phyloP scores from a whole-genome alignment of 2,797 vertebrate genomes.

The Apodemus agrarius region DNA sequence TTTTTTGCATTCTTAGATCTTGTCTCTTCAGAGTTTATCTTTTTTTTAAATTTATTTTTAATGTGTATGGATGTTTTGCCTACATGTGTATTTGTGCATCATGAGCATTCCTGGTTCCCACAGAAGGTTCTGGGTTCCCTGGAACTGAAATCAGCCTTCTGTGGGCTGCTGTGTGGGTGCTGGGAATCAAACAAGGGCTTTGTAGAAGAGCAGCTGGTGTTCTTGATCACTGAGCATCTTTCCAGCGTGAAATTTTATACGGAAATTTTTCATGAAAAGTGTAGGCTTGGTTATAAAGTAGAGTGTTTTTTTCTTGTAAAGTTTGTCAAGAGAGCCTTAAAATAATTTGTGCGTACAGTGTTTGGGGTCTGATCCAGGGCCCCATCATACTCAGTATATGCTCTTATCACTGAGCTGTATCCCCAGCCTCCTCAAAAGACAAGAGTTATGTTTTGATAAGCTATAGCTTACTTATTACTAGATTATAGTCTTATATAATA shows the following conservation, averaged over 20 bases:
- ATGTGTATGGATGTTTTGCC: neutral
- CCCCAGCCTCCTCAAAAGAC: neutral
- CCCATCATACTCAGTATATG: neutral
- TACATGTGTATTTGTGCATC: neutral
- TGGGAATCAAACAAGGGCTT: neutral
- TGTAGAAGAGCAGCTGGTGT: neutral
- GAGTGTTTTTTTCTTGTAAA: constrained; percentile 44
- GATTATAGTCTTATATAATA: constrained; percentile 38
- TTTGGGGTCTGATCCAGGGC: neutral
- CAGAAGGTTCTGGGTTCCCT: neutral
- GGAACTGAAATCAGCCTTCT: neutral
- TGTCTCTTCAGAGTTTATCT: constrained; percentile 50
- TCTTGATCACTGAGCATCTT: neutral
- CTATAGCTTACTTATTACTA: constrained; percentile 21
- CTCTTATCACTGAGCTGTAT: neutral
- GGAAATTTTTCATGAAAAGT: constrained; percentile 25
- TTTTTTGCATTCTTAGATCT: constrained; percentile 12
- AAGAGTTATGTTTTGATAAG: constrained; percentile 46
- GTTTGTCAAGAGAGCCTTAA: constrained; percentile 6
- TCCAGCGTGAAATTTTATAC: neutral
- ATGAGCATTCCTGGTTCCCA: neutral
- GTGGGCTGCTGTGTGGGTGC: neutral
- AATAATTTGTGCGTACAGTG: neutral
- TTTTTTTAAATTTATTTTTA: neutral
- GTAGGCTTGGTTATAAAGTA: constrained; percentile 47